phyloP scores from a whole-genome alignment of 2,113 vertebrate species.

The Pomatorhinus ruficollis region DNA sequence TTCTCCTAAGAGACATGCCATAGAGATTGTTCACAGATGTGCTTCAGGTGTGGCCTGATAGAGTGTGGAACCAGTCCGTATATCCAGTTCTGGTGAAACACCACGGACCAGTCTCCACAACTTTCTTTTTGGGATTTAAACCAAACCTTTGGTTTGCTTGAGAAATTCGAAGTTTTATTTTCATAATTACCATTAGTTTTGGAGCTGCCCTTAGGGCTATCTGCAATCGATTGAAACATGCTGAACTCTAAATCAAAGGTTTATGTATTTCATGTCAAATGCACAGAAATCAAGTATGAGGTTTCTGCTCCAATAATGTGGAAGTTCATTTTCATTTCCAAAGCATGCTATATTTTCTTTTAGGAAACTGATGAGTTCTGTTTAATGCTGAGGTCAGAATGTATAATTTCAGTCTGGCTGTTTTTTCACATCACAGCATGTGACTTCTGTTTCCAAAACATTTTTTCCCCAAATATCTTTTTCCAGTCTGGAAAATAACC shows the following conservation, averaged over 20 bases:
- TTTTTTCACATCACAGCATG: neutral
- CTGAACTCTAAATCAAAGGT: neutral
- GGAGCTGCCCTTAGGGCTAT: neutral
- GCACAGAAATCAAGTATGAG: neutral
- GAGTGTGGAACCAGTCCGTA: neutral
- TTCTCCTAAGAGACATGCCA: neutral
- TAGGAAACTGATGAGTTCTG: neutral
- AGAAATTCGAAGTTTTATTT: neutral
- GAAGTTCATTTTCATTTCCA: neutral
- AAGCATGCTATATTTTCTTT: neutral
- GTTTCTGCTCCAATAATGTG: neutral
- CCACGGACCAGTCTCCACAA: neutral
- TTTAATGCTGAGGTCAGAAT: neutral
- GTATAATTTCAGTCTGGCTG: neutral
- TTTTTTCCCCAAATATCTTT: neutral
- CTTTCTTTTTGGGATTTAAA: neutral
- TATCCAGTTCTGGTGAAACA: neutral
- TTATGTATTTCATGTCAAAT: neutral
- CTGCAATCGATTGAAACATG: neutral
- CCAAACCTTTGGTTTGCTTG: neutral
- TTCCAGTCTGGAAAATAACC: neutral
- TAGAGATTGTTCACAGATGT: neutral
- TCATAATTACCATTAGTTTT: neutral
- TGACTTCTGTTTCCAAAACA: conserved; percentile 2
- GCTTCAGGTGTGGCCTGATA: neutral